A percentile compares a stretch with the other conserved stretches of the same genome.
Evolutionary conservation across 1,140 invertebrate genomes (phyloP).

Genomic region (Neodiprion lecontei): DNA sequence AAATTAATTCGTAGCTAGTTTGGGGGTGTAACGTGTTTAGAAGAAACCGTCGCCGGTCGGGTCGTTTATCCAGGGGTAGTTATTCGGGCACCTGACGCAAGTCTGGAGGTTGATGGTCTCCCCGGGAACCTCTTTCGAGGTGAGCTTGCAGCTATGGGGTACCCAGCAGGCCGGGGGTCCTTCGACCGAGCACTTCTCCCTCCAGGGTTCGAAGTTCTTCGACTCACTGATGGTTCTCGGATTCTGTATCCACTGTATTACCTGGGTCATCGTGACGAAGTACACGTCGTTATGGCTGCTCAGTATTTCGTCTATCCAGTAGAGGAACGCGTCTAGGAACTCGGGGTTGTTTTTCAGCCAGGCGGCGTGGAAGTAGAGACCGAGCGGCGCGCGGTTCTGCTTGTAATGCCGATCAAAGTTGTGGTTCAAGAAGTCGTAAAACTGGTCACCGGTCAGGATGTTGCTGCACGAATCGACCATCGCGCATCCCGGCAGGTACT

Average conservation of each 20-base stretch:
- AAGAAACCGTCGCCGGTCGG: conserved; percentile 91
- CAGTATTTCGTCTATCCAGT: conserved; percentile 93
- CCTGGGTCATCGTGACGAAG: conserved; percentile 97
- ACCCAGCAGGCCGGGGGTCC: conserved; percentile 84
- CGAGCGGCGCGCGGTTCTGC: conserved; percentile 90
- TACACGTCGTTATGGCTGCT: conserved; percentile 91
- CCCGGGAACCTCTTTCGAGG: conserved; percentile 89
- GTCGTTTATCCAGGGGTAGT: conserved; percentile 94
- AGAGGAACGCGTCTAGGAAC: conserved; percentile 90
- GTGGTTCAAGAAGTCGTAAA: conserved; percentile 95
- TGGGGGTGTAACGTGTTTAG: conserved; percentile 60
- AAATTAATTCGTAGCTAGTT: too few species aligned
- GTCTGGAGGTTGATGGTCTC: conserved; percentile 93
- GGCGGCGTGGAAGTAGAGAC: conserved; percentile 94
- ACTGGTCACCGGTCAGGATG: conserved; percentile 90
- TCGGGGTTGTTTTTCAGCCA: conserved; percentile 96
- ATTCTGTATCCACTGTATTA: conserved; percentile 96
- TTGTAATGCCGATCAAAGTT: conserved; percentile 96
- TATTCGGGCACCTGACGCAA: conserved; percentile 90
- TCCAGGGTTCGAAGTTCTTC: conserved; percentile 93
- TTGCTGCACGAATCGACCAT: conserved; percentile 98
- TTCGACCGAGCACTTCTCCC: conserved; percentile 88
- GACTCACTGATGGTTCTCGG: conserved; percentile 83
- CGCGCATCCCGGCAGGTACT: conserved; percentile 91
- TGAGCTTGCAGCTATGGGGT: conserved; percentile 88